phyloP scores from a whole-genome alignment of 1,140 invertebrate species.

The Euwallacea similis region DNA sequence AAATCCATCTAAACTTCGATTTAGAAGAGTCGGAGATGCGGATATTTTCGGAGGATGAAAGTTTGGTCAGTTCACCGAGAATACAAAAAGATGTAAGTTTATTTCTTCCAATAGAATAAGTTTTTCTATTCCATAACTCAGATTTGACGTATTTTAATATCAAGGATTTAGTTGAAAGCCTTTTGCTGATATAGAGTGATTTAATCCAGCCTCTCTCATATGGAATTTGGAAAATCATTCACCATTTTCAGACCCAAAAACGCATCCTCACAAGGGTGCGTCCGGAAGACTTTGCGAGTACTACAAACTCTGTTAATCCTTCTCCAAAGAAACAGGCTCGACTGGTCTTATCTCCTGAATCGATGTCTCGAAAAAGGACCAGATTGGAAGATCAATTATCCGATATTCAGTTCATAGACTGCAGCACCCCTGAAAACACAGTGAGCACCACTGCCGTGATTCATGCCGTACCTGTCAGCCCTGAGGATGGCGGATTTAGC shows the following conservation, averaged over 20 bases:
- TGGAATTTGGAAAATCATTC: neutral
- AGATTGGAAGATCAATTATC: slow-evolving; percentile 65
- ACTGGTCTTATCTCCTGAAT: slow-evolving; percentile 55
- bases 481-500: slow-evolving; percentile 25
- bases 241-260: slow-evolving; percentile 38
- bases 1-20: slow-evolving; percentile 80
- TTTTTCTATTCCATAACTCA: neutral
- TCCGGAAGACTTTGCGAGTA: slow-evolving; percentile 56
- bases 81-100: slow-evolving; percentile 54
- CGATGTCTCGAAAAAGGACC: slow-evolving; percentile 58
- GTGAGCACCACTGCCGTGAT: slow-evolving; percentile 47
- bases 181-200: too few species aligned
- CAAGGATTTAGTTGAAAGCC: too few species aligned
- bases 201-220: neutral
- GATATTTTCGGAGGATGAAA: slow-evolving; percentile 84
- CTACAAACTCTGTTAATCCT: slow-evolving; percentile 58
- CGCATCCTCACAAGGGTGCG: slow-evolving; percentile 54
- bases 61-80: slow-evolving; percentile 60
- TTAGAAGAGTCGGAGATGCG: slow-evolving; percentile 82
- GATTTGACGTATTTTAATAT: neutral
- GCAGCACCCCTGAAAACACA: slow-evolving; percentile 60
- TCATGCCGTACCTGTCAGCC: slow-evolving; percentile 41
- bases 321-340: slow-evolving; percentile 61
- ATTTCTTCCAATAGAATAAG: slow-evolving; percentile 2
- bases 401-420: slow-evolving; percentile 66